Evolutionary conservation across 92 coral and sea anemone species (phyloP), one percentile per base, ranked within the genome.

Genomic region (Porites evermanni): DNA sequence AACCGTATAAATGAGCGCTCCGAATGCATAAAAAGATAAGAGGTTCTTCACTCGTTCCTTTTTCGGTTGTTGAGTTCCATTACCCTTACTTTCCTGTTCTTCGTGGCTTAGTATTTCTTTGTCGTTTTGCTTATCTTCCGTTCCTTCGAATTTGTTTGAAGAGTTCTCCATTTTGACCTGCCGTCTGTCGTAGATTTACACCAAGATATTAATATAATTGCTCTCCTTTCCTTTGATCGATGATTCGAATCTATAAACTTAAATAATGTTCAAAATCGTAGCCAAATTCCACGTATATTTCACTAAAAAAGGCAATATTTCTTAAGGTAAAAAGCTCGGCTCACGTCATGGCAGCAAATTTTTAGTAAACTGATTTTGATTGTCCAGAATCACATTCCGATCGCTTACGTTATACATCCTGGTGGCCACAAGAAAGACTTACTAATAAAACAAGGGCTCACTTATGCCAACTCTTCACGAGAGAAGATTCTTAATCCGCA

Each of bases 1-100:
- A 19, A 94, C 98, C 7, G 95, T 94, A 79, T 94, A 94, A 69
- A 94, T 94, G 12, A 94, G 84, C 32, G 94, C 91, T 4, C 98
- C 98, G 24, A 94, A 94, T 14, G 95, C 91, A 73, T 93, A 94
- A 76, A 94, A 94, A 3, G 96, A 89, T 1, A 84, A 72, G 17
- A 94, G 88, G 84, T 94, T 94, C 24, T 84, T 82, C 3, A 88
- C 12, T 1, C 70, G 89, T 72, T 94, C 98, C 68, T 90, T 93
- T 54, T 44, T 76, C 8, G 92, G 84, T 47, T 83, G 71, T 61
- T 87, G 63, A 52, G 64, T 44, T 56, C 77, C 93, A n/a, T 71
- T 38, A 29, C 17, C 53, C 14, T 79, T 81, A 50, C 73, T 65
- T 51, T 79, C 61, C 3, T 11, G 38, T 23, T 78, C 82, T 23